These are phyloP conservation scores for Eurytemora carolleeae DNA, from an alignment of 1,140 invertebrate species.

Conservation along the genomic window DNA sequence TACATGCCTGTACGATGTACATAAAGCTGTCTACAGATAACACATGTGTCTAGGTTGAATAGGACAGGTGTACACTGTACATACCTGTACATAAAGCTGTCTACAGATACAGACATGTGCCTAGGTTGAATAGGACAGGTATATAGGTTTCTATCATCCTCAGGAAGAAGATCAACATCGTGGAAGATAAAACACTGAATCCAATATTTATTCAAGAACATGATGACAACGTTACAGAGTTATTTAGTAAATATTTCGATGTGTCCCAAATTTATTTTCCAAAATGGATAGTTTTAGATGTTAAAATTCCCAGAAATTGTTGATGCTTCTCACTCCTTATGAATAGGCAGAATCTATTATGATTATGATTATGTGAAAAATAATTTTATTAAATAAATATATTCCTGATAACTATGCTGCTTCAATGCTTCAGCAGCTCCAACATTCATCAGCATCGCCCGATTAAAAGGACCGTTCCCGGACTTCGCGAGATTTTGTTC, in stretches of 20 bases:
- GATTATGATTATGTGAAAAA: constrained; percentile 5
- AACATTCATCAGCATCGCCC: constrained; percentile 85
- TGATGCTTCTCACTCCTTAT: no score
- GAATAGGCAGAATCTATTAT: no score
- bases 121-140: constrained; percentile 63
- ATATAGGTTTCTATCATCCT: constrained; percentile 79
- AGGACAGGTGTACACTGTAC: constrained; percentile 26
- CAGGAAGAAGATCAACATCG: constrained; percentile 79
- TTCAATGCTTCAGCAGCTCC: constrained; percentile 68
- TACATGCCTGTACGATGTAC: constrained; percentile 27
- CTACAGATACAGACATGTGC: constrained; percentile 77
- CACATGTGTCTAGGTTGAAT: constrained; percentile 72
- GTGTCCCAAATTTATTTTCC: no score
- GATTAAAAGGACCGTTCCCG: constrained; percentile 55
- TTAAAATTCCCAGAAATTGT: no score
- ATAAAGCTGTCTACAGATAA: constrained; percentile 58
- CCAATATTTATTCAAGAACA: no score
- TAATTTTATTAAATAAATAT: not conserved
- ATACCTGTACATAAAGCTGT: constrained; percentile 45
- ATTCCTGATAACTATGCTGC: constrained; percentile 33
- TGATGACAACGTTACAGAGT: no score
- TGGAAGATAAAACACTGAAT: constrained; percentile 84
- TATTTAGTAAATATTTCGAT: no score
- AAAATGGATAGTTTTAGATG: no score
- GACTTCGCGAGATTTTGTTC: no score